Percentiles rank a stretch among this genome's conserved stretches.
phyloP scores from a whole-genome alignment of 2,888 invertebrate species.

The Tenthredo notha region DNA sequence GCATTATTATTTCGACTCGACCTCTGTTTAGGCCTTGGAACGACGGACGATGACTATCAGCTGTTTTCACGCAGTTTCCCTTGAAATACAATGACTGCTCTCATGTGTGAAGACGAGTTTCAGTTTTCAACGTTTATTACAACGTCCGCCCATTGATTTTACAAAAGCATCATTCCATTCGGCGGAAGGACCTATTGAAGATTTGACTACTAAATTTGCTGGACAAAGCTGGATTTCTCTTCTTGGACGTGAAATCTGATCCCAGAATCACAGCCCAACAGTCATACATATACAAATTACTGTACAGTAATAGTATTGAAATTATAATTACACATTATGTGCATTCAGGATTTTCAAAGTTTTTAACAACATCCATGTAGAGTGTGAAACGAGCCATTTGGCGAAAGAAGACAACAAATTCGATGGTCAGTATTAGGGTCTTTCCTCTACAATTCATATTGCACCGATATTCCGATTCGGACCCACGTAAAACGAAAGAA shows the following conservation, averaged over 20 bases:
- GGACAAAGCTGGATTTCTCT: constrained; percentile 5
- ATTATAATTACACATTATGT: neutral
- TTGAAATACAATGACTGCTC: constrained; percentile 60
- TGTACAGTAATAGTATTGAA: neutral
- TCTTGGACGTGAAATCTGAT: neutral
- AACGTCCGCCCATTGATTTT: constrained; percentile 47
- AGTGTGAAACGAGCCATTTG: neutral
- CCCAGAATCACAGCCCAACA: neutral
- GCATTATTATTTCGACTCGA: constrained; percentile 36
- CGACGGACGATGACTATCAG: constrained; percentile 64
- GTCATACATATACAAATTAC: neutral
- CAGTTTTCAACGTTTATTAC: constrained; percentile 31
- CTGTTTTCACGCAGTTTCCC: constrained; percentile 62
- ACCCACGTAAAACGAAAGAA: neutral
- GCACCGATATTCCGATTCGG: neutral
- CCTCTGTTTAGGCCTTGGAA: constrained; percentile 60
- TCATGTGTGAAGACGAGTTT: constrained; percentile 61
- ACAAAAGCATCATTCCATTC: neutral
- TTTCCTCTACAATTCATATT: neutral
- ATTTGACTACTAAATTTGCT: neutral
- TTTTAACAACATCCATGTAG: neutral
- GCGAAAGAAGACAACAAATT: neutral
- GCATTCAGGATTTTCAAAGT: neutral
- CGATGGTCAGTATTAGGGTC: neutral
- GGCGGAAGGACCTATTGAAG: neutral